Percentiles rank a stretch among this genome's conserved stretches.
Conservation (phyloP, 2,797 vertebrate genomes). For the Otolemur crassicaudatus region DNA sequence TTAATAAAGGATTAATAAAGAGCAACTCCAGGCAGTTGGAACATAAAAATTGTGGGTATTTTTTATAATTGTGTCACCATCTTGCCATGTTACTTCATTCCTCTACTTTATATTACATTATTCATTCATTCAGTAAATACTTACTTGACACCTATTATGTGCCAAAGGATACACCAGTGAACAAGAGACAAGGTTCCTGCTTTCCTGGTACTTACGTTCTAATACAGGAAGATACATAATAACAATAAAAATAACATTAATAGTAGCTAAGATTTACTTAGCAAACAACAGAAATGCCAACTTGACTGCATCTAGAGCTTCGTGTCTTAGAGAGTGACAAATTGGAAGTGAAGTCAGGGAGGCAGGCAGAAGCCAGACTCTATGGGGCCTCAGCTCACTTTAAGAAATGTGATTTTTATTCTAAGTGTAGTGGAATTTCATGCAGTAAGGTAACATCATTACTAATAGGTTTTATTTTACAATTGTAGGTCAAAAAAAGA, state of each 20-base stretch:
- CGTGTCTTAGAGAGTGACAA: neutral
- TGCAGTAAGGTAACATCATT: neutral
- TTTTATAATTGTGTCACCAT: neutral
- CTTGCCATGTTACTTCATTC: slow-evolving; percentile 40
- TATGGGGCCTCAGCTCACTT: neutral
- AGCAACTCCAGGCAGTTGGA: neutral
- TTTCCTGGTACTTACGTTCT: slow-evolving; percentile 75
- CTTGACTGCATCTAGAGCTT: neutral
- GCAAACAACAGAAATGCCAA: slow-evolving; percentile 33
- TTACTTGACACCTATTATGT: slow-evolving; percentile 74
- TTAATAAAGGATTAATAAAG: neutral
- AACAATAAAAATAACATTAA: slow-evolving; percentile 69
- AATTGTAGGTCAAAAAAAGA: neutral
- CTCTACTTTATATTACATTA: slow-evolving; percentile 35
- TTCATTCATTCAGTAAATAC: slow-evolving; percentile 65
- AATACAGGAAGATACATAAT: slow-evolving; percentile 76
- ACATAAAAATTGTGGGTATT: neutral
- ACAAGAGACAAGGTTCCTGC: slow-evolving; percentile 72
- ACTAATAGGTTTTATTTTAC: neutral
- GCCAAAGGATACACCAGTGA: slow-evolving; percentile 64
- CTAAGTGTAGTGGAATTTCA: neutral
- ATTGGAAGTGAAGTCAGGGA: neutral
- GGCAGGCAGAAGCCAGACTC: neutral
- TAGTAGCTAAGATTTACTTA: slow-evolving; percentile 46
- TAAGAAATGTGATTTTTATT: neutral